Conservation (phyloP, 2,888 invertebrate species). For the Xestia ashworthii region DNA sequence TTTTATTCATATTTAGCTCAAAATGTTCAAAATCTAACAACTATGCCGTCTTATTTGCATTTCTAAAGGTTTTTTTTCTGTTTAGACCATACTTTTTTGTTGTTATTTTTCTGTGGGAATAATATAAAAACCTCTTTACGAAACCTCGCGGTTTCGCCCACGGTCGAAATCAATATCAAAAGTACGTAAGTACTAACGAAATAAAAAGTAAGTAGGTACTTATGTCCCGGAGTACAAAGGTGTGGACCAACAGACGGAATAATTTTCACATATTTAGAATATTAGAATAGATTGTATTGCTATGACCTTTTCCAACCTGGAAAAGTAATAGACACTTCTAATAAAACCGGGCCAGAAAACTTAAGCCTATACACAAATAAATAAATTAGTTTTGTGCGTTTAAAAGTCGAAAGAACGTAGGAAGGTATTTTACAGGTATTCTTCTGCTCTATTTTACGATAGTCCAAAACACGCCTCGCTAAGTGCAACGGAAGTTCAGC, state of each 20-base stretch:
- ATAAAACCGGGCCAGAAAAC: not conserved
- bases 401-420: not conserved
- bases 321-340: not conserved
- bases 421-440: not conserved
- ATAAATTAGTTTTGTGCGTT: not conserved
- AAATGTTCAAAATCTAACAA: not conserved
- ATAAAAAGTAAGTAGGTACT: not conserved
- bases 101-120: not conserved
- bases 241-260: not conserved
- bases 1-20: not conserved
- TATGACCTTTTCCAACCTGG: not conserved
- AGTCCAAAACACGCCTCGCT: not conserved
- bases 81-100: not conserved
- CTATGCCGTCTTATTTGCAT: not conserved
- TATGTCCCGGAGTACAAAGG: not conserved
- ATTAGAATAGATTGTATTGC: not conserved
- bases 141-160: not conserved
- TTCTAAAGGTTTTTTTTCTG: conserved; percentile 12
- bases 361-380: not conserved
- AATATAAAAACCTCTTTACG: not conserved
- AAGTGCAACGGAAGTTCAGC: not conserved
- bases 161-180: not conserved
- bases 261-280: not conserved
- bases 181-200: not conserved
- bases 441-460: not conserved